These are phyloP conservation scores for Entomobrya proxima DNA, from an alignment of 2,888 invertebrate genomes.

Conservation along the genomic window DNA sequence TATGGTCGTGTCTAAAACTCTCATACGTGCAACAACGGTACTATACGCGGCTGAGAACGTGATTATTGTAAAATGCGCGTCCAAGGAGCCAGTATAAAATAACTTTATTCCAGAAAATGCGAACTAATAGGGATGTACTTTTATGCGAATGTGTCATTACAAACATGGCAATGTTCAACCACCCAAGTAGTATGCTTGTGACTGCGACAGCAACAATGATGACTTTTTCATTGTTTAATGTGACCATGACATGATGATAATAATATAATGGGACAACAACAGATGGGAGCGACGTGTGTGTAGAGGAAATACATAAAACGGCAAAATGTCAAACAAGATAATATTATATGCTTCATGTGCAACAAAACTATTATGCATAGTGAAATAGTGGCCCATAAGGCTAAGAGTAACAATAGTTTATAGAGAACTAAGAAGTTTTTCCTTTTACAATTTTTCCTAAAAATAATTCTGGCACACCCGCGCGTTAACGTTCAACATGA, in stretches of 20 bases:
- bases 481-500: background rate
- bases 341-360: background rate
- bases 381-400: background rate
- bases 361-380: background rate
- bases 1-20: background rate
- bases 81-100: background rate
- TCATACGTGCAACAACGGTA: background rate
- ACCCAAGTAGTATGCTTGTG: background rate
- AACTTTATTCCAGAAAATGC: conserved; percentile 1
- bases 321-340: conserved; percentile 19
- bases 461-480: background rate
- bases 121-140: background rate
- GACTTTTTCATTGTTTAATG: conserved; percentile 29
- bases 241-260: conserved; percentile 48
- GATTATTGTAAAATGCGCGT: background rate
- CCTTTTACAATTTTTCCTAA: background rate
- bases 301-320: background rate
- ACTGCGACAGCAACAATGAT: background rate
- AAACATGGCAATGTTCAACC: background rate
- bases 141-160: background rate
- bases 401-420: background rate
- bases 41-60: background rate
- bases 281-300: conserved; percentile 12
- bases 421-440: conserved; percentile 2
- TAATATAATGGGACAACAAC: background rate